Evolutionary conservation across 30 jellyfish, hydroid and myxozoan species (phyloP).

Genomic region (Chrysaora quinquecirrha): DNA sequence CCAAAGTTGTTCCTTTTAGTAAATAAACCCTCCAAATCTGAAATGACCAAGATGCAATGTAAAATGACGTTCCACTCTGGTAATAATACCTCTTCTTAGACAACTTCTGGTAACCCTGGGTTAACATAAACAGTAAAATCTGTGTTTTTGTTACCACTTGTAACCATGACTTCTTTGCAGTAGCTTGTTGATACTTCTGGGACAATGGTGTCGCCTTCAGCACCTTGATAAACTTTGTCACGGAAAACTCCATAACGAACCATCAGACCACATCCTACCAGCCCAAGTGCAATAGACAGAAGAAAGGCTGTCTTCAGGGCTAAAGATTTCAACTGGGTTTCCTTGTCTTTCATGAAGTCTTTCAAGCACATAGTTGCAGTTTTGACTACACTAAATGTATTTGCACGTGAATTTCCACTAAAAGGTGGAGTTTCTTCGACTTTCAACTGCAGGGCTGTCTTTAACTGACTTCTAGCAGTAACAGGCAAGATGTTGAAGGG

Average conservation of each 20-base stretch:
- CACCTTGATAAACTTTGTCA: background rate
- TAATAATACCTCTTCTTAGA: slow-evolving; percentile 46
- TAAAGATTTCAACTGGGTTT: background rate
- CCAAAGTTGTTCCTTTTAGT: slow-evolving; percentile 70
- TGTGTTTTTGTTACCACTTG: slow-evolving; percentile 12
- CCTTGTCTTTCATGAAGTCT: background rate
- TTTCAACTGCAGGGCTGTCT: too few relatives aligned
- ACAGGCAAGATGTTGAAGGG: too few relatives aligned
- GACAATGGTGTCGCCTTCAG: slow-evolving; percentile 46
- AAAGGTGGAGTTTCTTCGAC: too few relatives aligned
- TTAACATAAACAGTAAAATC: slow-evolving; percentile 16
- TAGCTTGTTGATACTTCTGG: slow-evolving; percentile 24
- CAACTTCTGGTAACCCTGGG: slow-evolving; percentile 32
- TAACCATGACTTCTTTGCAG: slow-evolving; percentile 44
- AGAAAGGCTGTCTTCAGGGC: slow-evolving; percentile 29
- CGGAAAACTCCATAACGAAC: slow-evolving; percentile 51
- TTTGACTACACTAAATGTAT: background rate
- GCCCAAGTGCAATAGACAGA: slow-evolving; percentile 40
- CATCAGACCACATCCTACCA: slow-evolving; percentile 43
- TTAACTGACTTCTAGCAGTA: too few relatives aligned
- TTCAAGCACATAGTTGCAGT: background rate
- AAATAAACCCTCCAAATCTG: slow-evolving; percentile 78
- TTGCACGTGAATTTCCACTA: too few relatives aligned
- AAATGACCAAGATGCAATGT: slow-evolving; percentile 88
- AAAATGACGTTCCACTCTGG: slow-evolving; percentile 42